Base-by-base conservation (phyloP, 2,113 vertebrate species). In the Heteronetta atricapilla region DNA sequence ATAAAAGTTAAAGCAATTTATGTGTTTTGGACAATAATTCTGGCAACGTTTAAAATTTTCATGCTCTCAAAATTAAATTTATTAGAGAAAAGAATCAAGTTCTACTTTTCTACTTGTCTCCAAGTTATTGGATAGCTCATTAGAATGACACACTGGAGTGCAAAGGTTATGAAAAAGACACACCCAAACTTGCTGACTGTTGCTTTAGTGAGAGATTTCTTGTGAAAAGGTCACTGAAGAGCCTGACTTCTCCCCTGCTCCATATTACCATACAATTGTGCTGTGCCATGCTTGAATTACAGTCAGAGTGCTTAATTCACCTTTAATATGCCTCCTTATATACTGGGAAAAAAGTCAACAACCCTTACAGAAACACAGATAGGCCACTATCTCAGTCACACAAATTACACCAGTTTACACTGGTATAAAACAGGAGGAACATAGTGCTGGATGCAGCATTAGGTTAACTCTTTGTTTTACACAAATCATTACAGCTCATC, bases 141-240 rank as follows among this genome's bases (percentile, higher is more conserved):
- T 92, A 94, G 66, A 87, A 90, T 63, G 62, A 68, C 53, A 87
- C 26, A 38, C n/a, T 73, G 67, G 89, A 89, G 8, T 29, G 36
- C 28, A 92, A 96, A 92, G 86, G 77, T 94, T 93, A 85, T 91
- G 50, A 72, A 93, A 52, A 92, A 96, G 92, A 92, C 62, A 86
- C 29, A 89, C 86, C 38, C 78, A 80, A 95, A 94, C 67, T 96
- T 93, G 38, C 66, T 85, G 95, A 86, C 34, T 44, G 83, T 88
- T 83, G 33, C 44, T 88, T 97, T 96, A 90, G 89, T 75, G 86
- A 92, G 86, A 91, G 86, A 38, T 90, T 94, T 88, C 36, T 33
- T 86, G n/a, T 95, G 90, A 94, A 96, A 97, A 97, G 93, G 94
- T 96, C 94, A 81, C 59, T 77, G 88, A 96, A 91, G 67, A 79